A percentile compares a stretch with the other conserved stretches of the same genome.
Conservation (phyloP, 2,888 invertebrate genomes). For the Tetheella fluctuosa region DNA sequence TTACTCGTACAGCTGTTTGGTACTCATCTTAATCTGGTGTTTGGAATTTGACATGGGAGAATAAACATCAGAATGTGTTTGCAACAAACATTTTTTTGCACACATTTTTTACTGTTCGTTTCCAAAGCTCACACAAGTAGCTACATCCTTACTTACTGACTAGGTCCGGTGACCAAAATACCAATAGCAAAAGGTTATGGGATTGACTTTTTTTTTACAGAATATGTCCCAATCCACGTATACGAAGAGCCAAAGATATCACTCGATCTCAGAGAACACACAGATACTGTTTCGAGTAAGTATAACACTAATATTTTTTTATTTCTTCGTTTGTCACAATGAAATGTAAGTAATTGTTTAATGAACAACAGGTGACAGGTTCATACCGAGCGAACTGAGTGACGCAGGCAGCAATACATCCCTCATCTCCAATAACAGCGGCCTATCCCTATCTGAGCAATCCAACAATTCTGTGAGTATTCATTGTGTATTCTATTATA, state of each 20-base stretch:
- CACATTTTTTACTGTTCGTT: no score
- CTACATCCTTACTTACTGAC: no score
- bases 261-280: slow-evolving; percentile 65
- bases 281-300: slow-evolving; percentile 75
- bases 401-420: slow-evolving; percentile 77
- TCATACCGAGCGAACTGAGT: slow-evolving; percentile 71
- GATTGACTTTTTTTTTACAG: slow-evolving; percentile 44
- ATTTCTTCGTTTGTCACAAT: not conserved
- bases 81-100: no score
- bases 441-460: slow-evolving; percentile 67
- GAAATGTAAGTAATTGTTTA: slow-evolving; percentile 15
- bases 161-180: no score
- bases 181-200: no score
- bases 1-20: no score
- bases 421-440: slow-evolving; percentile 70
- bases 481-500: not conserved
- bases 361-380: slow-evolving; percentile 59
- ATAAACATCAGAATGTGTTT: no score
- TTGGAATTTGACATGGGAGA: no score
- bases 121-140: no score
- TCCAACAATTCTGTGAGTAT: slow-evolving; percentile 70
- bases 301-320: slow-evolving; percentile 20
- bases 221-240: slow-evolving; percentile 70
- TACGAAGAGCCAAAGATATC: slow-evolving; percentile 76
- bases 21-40: no score